Base-by-base conservation (phyloP, 2,113 vertebrate species). In the Bambusicola thoracicus region DNA sequence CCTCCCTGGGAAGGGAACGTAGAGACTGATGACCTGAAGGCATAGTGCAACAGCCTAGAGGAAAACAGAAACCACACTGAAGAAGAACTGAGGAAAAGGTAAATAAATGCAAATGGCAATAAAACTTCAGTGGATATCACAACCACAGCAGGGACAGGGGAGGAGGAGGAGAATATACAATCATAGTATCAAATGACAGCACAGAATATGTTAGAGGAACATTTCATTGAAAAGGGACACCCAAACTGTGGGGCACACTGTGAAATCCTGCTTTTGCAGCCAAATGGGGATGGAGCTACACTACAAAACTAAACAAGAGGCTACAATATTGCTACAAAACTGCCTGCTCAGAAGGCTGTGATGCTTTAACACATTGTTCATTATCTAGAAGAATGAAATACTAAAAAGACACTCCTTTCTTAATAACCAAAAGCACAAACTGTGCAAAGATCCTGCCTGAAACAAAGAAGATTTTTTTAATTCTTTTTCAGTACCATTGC, bases 21-120 rank as follows among this genome's bases (percentile, higher is more conserved):
- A 68, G 75, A 93, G 36, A 93, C 66, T 74, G 85, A 93, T 56
- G 62, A 85, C 65, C 59, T 79, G 41, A 92, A 94, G 87, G 63
- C 1, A 3, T 41, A 94, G 77, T 1, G 13, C 56, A 87, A 85
- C 43, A 63, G 78, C 74, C 51, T 76, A 40, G 40, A 89, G 63
- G 40, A 85, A 79, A 91, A 86, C 51, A 81, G 8, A 81, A 90
- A 79, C 72, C 53, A 44, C 7, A 46, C 29, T 58, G 20, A 94
- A 58, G 13, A 24, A 67, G 41, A 90, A 38, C 25, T 81, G 56
- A 43, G 53, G 74, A 69, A 85, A 89, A 93, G 62, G 74, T 76
- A 90, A 94, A 66, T 90, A 85, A 34, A 25, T 68, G 68, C 58
- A 79, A 82, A 92, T 13, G 82, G 24, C 38, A 59, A 24, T 5